These are phyloP conservation scores for Zaprionus gabonicus DNA, from an alignment of 1,140 invertebrate genomes.

Conservation along the genomic window DNA sequence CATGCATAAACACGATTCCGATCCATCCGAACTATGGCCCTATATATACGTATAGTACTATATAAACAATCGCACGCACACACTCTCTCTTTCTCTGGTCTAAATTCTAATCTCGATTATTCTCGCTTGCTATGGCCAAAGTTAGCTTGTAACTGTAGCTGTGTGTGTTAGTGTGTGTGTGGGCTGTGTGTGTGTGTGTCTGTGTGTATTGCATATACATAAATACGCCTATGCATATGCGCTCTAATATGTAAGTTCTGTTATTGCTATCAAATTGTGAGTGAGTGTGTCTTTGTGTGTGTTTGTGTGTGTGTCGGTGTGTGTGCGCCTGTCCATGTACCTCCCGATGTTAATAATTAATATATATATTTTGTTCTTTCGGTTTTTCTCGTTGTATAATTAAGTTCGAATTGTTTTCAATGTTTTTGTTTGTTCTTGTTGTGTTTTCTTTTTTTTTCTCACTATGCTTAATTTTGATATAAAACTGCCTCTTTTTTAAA, in stretches of 20 bases:
- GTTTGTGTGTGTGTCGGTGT: conserved; percentile 33
- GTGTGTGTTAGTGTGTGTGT: conserved; percentile 34
- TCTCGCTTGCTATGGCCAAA: conserved; percentile 47
- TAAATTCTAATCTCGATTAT: conserved; percentile 73
- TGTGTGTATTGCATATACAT: conserved; percentile 44
- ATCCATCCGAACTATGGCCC: conserved; percentile 79
- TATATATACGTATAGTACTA: conserved; percentile 26
- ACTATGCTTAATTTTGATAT: conserved; percentile 82
- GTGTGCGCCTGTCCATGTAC: conserved; percentile 52
- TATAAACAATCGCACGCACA: conserved; percentile 76
- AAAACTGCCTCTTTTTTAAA: conserved; percentile 73
- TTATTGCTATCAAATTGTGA: conserved; percentile 68
- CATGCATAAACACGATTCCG: conserved; percentile 80
- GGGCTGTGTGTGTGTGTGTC: conserved; percentile 31
- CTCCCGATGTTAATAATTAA: conserved; percentile 54
- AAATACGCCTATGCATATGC: conserved; percentile 54
- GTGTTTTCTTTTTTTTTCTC: conserved; percentile 53
- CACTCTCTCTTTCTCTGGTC: conserved; percentile 56
- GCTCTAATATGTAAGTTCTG: conserved; percentile 36
- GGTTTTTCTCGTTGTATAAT: conserved; percentile 81
- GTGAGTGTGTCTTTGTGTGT: conserved; percentile 50
- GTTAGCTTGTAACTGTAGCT: conserved; percentile 22
- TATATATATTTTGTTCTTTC: conserved; percentile 48
- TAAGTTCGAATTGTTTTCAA: conserved; percentile 84
- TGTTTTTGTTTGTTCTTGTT: conserved; percentile 65